Conservation (phyloP, 1,140 invertebrate species). For the Battus philenor region DNA sequence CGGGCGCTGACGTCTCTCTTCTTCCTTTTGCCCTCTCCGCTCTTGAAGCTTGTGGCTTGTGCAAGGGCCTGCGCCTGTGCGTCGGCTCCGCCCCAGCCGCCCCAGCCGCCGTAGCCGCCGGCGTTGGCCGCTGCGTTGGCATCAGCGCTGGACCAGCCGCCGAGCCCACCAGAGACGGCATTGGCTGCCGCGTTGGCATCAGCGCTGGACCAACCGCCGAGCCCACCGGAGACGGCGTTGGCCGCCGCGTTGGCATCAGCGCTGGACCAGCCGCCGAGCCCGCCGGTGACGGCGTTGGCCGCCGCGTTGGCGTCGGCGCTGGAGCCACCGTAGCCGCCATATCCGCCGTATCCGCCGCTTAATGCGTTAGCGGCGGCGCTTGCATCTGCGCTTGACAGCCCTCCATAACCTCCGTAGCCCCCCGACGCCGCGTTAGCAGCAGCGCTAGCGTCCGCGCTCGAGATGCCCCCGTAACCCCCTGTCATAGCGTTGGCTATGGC, state of each 20-base stretch:
- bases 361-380: slow-evolving; percentile 2
- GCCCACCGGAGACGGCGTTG: background rate
- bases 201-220: background rate
- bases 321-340: slow-evolving; percentile 8
- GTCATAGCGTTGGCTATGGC: slow-evolving; percentile 11
- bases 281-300: slow-evolving; percentile 1
- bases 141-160: background rate
- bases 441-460: slow-evolving; percentile 4
- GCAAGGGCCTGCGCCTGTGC: slow-evolving; percentile 2
- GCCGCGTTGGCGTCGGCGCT: slow-evolving; percentile 2
- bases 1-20: background rate
- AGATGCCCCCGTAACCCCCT: background rate
- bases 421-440: slow-evolving; percentile 12
- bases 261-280: slow-evolving; percentile 11
- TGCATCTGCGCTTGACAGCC: background rate
- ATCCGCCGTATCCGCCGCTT: background rate
- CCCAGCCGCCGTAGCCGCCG: slow-evolving; percentile 3
- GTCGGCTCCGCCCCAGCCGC: slow-evolving; percentile 10
- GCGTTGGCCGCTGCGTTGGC: slow-evolving; percentile 22
- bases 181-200: slow-evolving; percentile 16
- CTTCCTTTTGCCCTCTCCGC: background rate
- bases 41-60: background rate
- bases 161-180: slow-evolving; percentile 16
- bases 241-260: slow-evolving; percentile 12
- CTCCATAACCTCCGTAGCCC: slow-evolving; percentile 12